Conservation (phyloP, 2,888 invertebrate genomes). For the Mantis religiosa region DNA sequence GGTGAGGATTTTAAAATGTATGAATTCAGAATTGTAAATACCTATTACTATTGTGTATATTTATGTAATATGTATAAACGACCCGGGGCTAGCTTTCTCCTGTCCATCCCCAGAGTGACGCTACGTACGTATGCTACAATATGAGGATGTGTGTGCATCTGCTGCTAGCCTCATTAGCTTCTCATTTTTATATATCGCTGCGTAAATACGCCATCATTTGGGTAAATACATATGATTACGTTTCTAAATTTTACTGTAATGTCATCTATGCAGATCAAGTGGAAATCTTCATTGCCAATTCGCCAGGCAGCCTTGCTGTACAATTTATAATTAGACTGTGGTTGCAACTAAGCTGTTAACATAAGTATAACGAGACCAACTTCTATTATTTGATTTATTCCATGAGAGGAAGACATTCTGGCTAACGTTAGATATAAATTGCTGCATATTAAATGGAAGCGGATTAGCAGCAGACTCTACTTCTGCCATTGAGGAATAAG, state of each 20-base stretch:
- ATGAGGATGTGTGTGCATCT: background rate
- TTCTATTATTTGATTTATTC: too few relatives aligned
- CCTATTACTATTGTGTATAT: background rate
- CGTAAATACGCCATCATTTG: background rate
- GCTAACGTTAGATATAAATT: too few relatives aligned
- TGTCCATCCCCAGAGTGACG: background rate
- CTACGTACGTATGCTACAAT: background rate
- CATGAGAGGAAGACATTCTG: too few relatives aligned
- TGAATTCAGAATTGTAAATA: conserved; percentile 12
- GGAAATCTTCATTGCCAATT: background rate
- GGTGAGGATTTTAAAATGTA: background rate
- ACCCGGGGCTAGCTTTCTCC: background rate
- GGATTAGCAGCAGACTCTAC: too few relatives aligned
- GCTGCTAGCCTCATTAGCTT: background rate
- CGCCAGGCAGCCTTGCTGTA: too few relatives aligned
- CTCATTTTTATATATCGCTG: background rate
- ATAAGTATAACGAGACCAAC: too few relatives aligned
- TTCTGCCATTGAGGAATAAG: too few relatives aligned
- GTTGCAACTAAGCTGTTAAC: too few relatives aligned
- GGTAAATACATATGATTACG: background rate
- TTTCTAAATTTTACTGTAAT: background rate
- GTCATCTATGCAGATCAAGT: background rate
- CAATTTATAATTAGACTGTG: too few relatives aligned
- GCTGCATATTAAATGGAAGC: too few relatives aligned
- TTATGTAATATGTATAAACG: conserved; percentile 11